Base-by-base conservation (phyloP, 2,888 invertebrate genomes). In the Ptychoptera contaminata region DNA sequence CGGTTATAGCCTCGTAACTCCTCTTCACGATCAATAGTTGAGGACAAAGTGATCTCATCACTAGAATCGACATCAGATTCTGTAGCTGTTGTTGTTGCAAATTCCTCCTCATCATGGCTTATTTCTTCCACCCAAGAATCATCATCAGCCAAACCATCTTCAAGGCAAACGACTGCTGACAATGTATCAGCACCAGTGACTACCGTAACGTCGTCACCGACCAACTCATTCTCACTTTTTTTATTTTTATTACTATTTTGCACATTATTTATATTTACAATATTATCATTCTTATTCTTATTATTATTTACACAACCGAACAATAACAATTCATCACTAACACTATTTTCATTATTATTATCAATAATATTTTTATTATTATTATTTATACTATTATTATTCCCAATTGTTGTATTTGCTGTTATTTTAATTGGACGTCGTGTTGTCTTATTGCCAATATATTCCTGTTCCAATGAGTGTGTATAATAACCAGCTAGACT, bases 81-180 rank as follows among this genome's bases (percentile, higher is more conserved):
- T 46, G 75, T 79, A 48, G 73, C 73, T 35, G 76, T 75, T n/a
- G 73, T 74, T 50, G 68, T 73, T 40, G 69, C 70, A 41, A 69
- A 66, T 30, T 74, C 73, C 53, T 82, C 82, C 52, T 82, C 82
- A 56, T 82, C 82, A 61, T 82, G 79, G 55, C 84, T 84, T 50
- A 84, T 72, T 62, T 88, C 87, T 65, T 88, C 88, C 50, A 88
- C 87, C 88, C 88, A 88, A 49, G 87, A 87, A 61, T 90, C 88
- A 64, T 88, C 87, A 59, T 88, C 88, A 42, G 88, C 87, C 46
- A 87, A 68, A 50, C 86, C 87, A 67, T 88, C 87, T 65, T 87
- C 87, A 51, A 86, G 73, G 55, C 79, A 79, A 49, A 80, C 76
- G 44, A 77, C 76, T 42, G 79, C 77, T 52, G 79, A 79, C 60